Evolutionary conservation across 2,888 invertebrate genomes (phyloP).

Genomic region (Formica aserva): DNA sequence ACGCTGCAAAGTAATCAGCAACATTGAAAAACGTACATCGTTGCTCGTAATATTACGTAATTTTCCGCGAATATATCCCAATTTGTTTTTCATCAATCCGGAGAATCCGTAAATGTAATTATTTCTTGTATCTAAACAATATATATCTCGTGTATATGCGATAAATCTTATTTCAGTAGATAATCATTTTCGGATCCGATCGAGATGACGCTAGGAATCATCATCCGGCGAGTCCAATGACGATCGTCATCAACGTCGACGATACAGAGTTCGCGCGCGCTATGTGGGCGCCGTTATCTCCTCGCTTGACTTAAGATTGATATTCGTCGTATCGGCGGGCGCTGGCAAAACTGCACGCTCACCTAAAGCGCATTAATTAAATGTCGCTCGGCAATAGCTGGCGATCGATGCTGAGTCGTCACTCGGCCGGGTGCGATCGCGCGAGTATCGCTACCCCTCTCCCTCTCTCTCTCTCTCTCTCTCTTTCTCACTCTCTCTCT

Average conservation of each 20-base stretch:
- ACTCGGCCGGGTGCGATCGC: conserved; percentile 55
- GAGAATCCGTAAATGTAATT: background rate
- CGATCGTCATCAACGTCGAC: conserved; percentile 26
- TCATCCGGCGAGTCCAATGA: conserved; percentile 20
- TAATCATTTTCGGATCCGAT: background rate
- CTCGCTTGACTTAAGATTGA: conserved; percentile 73
- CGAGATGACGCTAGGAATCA: background rate
- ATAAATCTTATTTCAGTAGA: background rate
- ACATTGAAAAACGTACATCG: background rate
- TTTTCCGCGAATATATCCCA: background rate
- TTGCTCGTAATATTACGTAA: background rate
- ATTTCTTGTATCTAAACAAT: background rate
- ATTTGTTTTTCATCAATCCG: background rate
- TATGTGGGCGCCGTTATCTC: conserved; percentile 64
- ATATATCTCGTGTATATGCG: background rate
- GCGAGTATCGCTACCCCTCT: conserved; percentile 5
- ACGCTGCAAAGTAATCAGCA: background rate
- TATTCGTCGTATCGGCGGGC: conserved; percentile 54
- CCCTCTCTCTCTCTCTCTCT: background rate
- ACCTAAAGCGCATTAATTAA: conserved; percentile 70
- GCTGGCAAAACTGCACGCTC: conserved; percentile 67
- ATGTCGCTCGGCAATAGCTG: conserved; percentile 53
- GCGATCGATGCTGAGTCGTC: conserved; percentile 68
- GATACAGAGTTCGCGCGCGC: conserved; percentile 32
- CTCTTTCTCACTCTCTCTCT: background rate